A percentile compares a stretch with the other conserved stretches of the same genome.
These are phyloP conservation scores for Amblyteles armatorius DNA, from an alignment of 2,888 invertebrate genomes.

Conservation along the genomic window DNA sequence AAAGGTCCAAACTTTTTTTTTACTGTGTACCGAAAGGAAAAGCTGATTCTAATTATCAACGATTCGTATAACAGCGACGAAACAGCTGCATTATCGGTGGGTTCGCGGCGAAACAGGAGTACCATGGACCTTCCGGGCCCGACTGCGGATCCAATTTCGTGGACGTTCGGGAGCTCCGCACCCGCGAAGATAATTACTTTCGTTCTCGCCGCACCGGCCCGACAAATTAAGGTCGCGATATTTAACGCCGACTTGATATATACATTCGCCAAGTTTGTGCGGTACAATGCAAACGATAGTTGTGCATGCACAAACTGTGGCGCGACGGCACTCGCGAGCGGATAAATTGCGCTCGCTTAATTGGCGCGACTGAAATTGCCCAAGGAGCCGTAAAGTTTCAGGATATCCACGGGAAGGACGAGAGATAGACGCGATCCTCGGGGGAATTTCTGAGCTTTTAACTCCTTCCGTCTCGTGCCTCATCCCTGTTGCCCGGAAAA, in stretches of 20 bases:
- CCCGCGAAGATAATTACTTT: slow-evolving; percentile 56
- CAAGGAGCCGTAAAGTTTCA: slow-evolving; percentile 46
- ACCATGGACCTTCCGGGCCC: neutral
- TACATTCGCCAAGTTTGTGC: slow-evolving; percentile 4
- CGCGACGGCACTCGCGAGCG: slow-evolving; percentile 11
- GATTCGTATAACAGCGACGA: slow-evolving; percentile 23
- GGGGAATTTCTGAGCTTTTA: slow-evolving; percentile 25
- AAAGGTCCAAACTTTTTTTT: too few species aligned
- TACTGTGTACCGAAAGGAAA: neutral
- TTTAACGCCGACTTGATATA: slow-evolving; percentile 47
- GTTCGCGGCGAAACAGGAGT: neutral
- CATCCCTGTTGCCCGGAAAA: neutral
- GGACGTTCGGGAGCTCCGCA: slow-evolving; percentile 28
- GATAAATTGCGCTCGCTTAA: slow-evolving; percentile 59
- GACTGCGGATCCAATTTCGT: slow-evolving; percentile 56
- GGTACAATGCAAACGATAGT: slow-evolving; percentile 16
- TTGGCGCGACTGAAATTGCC: slow-evolving; percentile 61
- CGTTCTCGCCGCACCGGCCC: slow-evolving; percentile 11
- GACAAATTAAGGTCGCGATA: slow-evolving; percentile 56
- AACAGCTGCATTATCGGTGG: neutral
- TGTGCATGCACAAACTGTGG: slow-evolving; percentile 29
- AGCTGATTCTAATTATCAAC: slow-evolving; percentile 32
- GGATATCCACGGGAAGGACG: slow-evolving; percentile 29
- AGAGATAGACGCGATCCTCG: slow-evolving; percentile 14
- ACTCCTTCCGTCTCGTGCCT: slow-evolving; percentile 8